Evolutionary conservation across 2,797 vertebrate species (phyloP), one percentile per base, ranked within the genome.

Genomic region (Odontamblyopus rebecca): DNA sequence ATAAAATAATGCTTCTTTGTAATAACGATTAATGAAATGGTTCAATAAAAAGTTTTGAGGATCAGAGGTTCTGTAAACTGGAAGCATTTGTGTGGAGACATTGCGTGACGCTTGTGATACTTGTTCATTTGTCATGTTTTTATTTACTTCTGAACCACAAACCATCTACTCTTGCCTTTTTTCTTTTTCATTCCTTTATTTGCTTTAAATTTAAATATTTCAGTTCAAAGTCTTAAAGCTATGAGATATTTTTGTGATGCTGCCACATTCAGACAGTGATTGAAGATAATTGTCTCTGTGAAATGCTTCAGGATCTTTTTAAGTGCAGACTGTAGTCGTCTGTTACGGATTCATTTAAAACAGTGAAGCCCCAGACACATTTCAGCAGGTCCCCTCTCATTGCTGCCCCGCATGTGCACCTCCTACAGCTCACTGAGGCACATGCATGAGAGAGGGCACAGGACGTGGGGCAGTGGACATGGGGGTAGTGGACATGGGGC

Each of bases 51-150:
- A 61, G 27, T 16, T 8, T 7, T 8, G 6, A 18, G 4, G 0
- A 61, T n/a, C 18, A 38, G 61, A n/a, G 30, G 61, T 35, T 27
- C 13, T 4, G 3, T 16, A 16, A 59, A 27, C 19, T 54, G 18
- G 26, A 59, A 27, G 57, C 27, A 15, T 62, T 62, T 62, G 61
- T 62, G 30, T 62, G 35, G 61, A 62, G 57, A 59, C 12, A 62
- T 3, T 41, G 61, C 15, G 61, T 63, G 61, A 41, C 13, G 60
- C 30, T 38, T 30, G 32, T 61, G 60, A 38, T 32, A 38, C 2
- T 19, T 62, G 61, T 62, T 38, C 32, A 63, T 63, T 23, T 4
- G 32, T 32, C 35, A 63, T 63, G 30, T 23, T 60, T 63, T 44
- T 13, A 15, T 44, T 63, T 44, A 23, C 7, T 3, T 61, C 44